Evolutionary conservation across 2,888 invertebrate species (phyloP), one percentile per base, ranked within the genome.

Genomic region (Folsomia manolachei): DNA sequence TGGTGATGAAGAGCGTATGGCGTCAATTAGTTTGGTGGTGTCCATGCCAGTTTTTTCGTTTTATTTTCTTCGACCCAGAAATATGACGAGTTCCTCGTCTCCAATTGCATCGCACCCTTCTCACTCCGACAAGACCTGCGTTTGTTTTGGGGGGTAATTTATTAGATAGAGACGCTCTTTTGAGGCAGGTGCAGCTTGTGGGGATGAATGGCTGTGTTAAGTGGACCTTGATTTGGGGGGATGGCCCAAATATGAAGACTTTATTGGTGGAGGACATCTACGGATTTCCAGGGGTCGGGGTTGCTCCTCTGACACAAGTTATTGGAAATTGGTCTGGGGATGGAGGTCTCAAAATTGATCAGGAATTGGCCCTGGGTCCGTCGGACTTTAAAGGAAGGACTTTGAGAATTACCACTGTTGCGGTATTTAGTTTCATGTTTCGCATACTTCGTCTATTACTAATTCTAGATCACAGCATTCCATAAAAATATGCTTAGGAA

Each of bases 341-440:
- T 1, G 21, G 51, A 1, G 77, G 75, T 18, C 27, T 80, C 4
- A 14, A 67, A 0, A 70, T 80, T 27, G 74, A 75, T 60, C 9
- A 25, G 18, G 1, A 67, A 9, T 70, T 71, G 2, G 68, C 69
- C 14, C 21, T 63, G 18, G 73, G 76, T 27, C 70, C 74, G 1
- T 18, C 19, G 1, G 68, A 75, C 69, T 80, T 80, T 61, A 56
- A 76, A 51, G 73, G 75, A 25, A 70, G 56, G 56, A 27, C 53
- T n/a, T 27, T 80, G 7, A 69, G 80, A 25, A 60, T 80, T 19
- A 80, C 80, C n/a, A 74, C 79, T 14, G 70, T 78, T 27, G 60
- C 71, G 67, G 80, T 80, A 72, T 21, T n/a, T 67, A 23, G 21
- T 21, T 24, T 14, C 21, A 24, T 9, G 26, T 63, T 9, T 63